Percentiles rank a stretch among this genome's conserved stretches.
Evolutionary conservation across 2,113 vertebrate species (phyloP).

Genomic region (Tonatia bakeri): DNA sequence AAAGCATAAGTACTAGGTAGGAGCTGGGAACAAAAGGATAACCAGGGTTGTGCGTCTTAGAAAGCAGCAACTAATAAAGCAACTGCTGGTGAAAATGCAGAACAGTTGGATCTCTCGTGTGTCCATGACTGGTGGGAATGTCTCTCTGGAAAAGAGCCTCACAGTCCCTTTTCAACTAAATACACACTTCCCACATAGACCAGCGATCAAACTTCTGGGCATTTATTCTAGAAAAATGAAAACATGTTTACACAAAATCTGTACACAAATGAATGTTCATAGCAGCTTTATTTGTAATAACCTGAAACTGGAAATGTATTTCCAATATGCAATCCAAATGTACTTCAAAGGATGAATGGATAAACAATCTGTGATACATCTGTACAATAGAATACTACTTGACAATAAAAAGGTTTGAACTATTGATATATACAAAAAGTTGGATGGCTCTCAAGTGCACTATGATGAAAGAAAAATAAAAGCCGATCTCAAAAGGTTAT

Average conservation of each 20-base stretch:
- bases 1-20: neutral
- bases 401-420: neutral
- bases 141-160: neutral
- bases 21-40: neutral
- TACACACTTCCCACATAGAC: neutral
- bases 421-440: neutral
- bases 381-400: neutral
- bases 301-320: neutral
- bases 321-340: neutral
- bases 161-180: neutral
- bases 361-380: neutral
- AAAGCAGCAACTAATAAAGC: neutral
- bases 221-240: conserved; percentile 9
- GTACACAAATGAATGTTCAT: neutral
- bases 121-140: neutral
- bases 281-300: conserved; percentile 1
- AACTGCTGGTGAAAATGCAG: neutral
- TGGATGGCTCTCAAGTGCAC: neutral
- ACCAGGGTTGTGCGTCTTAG: neutral
- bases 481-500: neutral
- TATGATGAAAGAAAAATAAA: neutral
- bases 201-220: neutral
- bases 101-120: neutral
- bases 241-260: neutral
- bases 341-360: neutral